Conservation (phyloP, 2,888 invertebrate genomes). For the Azorinus chamasolen region DNA sequence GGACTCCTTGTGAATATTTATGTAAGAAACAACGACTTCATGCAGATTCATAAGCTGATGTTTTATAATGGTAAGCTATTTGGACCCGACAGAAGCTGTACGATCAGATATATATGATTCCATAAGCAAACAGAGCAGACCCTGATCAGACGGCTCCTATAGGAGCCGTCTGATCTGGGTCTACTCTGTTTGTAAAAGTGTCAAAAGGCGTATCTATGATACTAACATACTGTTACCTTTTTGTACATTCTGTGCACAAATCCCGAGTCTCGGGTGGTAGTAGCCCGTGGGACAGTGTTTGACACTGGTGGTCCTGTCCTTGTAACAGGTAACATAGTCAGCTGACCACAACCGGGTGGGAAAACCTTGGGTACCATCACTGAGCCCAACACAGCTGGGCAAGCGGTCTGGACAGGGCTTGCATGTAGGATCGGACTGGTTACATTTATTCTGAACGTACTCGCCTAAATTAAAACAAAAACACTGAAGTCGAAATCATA, state of each 20-base stretch:
- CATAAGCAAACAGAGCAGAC: too few relatives aligned
- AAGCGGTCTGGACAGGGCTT: constrained; percentile 52
- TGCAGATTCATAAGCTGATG: too few relatives aligned
- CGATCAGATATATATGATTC: too few relatives aligned
- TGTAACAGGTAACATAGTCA: constrained; percentile 62
- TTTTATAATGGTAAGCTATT: too few relatives aligned
- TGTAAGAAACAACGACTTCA: too few relatives aligned
- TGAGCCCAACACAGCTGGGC: constrained; percentile 57
- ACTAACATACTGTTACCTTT: constrained; percentile 53
- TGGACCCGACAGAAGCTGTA: too few relatives aligned
- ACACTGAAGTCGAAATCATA: neutral
- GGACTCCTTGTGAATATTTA: too few relatives aligned
- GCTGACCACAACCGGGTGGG: constrained; percentile 50
- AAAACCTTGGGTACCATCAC: constrained; percentile 54
- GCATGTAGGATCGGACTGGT: constrained; percentile 21
- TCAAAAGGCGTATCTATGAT: too few relatives aligned
- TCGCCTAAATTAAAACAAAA: constrained; percentile 55
- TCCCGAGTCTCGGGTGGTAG: constrained; percentile 48
- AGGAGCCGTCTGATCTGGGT: too few relatives aligned
- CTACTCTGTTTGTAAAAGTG: too few relatives aligned
- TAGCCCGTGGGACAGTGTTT: constrained; percentile 54
- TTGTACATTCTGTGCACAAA: constrained; percentile 30
- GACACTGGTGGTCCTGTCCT: constrained; percentile 55
- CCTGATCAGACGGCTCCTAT: too few relatives aligned
- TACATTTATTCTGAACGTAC: constrained; percentile 59